Percentiles rank a stretch among this genome's conserved stretches.
These are phyloP conservation scores for Epizoanthus fatuus DNA, from an alignment of 92 coral and sea anemone species.

Conservation along the genomic window DNA sequence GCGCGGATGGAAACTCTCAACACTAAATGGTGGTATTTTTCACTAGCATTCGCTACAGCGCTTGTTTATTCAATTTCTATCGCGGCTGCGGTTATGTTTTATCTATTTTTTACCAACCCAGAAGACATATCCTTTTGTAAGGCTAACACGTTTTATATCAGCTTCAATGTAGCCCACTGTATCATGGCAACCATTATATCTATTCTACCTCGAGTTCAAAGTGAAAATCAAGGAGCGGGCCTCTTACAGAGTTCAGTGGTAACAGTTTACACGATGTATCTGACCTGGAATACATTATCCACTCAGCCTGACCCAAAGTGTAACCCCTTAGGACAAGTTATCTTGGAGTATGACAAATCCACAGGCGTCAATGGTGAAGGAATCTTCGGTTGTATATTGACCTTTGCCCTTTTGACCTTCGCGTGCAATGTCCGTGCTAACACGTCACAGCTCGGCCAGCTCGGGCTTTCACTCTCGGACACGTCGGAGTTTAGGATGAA, in stretches of 20 bases:
- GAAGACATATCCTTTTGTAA: conserved; percentile 87
- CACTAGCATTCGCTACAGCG: conserved; percentile 93
- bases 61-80: conserved; percentile 88
- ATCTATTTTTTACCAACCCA: conserved; percentile 89
- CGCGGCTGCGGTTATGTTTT: conserved; percentile 90
- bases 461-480: conserved; percentile 90
- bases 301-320: conserved; percentile 95
- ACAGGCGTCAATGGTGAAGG: conserved; percentile 99
- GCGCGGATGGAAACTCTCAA: conserved; percentile 94
- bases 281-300: conserved; percentile 97
- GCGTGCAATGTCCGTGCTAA: conserved; percentile 98
- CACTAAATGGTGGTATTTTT: conserved; percentile 93
- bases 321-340: conserved; percentile 95
- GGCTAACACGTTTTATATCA: conserved; percentile 94
- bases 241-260: conserved; percentile 96
- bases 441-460: conserved; percentile 95
- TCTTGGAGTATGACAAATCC: conserved; percentile 95
- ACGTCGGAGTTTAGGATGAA: conserved; percentile 65
- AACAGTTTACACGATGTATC: conserved; percentile 94
- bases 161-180: conserved; percentile 96
- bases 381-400: conserved; percentile 92
- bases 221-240: conserved; percentile 93
- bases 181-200: conserved; percentile 91
- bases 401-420: conserved; percentile 88
- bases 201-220: conserved; percentile 89